phyloP scores from a whole-genome alignment of 2,113 vertebrate species.

The Malurus cyaneus region DNA sequence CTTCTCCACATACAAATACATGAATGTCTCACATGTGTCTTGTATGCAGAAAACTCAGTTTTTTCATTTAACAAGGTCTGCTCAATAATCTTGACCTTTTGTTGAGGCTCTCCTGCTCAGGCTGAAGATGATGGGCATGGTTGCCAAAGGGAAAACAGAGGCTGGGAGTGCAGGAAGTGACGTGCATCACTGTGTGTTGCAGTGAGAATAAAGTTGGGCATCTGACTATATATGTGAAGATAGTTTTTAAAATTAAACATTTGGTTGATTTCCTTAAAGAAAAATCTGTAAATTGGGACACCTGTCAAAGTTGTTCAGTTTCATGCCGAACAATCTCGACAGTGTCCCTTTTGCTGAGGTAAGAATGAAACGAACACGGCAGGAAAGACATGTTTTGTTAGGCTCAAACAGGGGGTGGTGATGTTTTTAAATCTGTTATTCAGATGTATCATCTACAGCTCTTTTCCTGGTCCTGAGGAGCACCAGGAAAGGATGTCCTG shows the following conservation, averaged over 20 bases:
- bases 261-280: background rate
- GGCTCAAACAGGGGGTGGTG: background rate
- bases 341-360: background rate
- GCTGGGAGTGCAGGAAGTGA: background rate
- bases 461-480: background rate
- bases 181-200: fast-evolving
- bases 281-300: background rate
- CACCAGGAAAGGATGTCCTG: background rate
- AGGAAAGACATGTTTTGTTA: background rate
- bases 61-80: background rate
- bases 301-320: background rate
- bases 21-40: fast-evolving
- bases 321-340: background rate
- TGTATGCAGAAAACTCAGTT: background rate
- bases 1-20: fast-evolving
- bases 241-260: background rate
- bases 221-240: background rate
- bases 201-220: background rate
- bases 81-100: background rate
- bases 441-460: background rate
- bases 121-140: background rate
- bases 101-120: background rate
- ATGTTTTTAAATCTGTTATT: background rate
- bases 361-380: background rate
- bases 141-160: background rate